phyloP scores from a whole-genome alignment of 2,888 invertebrate genomes.

The Bombylius discolor region DNA sequence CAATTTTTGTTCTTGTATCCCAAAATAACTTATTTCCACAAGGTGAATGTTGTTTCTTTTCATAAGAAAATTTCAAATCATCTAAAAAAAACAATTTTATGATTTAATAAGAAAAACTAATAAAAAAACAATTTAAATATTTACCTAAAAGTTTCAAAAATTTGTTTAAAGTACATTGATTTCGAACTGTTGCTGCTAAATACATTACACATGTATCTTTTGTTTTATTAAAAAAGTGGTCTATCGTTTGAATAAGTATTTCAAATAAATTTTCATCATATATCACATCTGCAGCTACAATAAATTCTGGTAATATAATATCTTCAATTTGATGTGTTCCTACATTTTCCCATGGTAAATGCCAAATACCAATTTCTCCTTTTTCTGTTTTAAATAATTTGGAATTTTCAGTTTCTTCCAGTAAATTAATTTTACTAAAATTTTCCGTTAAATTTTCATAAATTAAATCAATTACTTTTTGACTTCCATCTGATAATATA shows the following conservation, averaged over 20 bases:
- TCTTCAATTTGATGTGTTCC: constrained; percentile 22
- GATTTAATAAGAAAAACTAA: no score
- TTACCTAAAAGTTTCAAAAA: constrained; percentile 47
- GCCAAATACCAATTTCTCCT: constrained; percentile 3
- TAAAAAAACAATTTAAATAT: neutral
- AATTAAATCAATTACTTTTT: constrained; percentile 48
- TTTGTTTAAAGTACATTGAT: constrained; percentile 44
- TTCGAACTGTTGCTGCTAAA: constrained; percentile 50
- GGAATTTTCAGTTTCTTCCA: neutral
- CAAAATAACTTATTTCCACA: neutral
- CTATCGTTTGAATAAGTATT: constrained; percentile 37
- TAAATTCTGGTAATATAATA: constrained; percentile 32
- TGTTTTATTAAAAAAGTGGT: constrained; percentile 29
- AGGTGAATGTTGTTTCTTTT: neutral
- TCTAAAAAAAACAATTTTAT: neutral
- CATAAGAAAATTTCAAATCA: neutral
- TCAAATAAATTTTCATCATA: constrained; percentile 45
- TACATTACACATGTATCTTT: constrained; percentile 33
- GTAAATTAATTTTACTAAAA: constrained; percentile 22
- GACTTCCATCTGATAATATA: constrained; percentile 57
- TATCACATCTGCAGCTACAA: constrained; percentile 48
- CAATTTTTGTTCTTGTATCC: neutral
- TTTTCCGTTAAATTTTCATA: constrained; percentile 51
- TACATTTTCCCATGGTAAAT: constrained; percentile 42
- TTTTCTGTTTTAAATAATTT: neutral